phyloP scores from a whole-genome alignment of 2,888 invertebrate genomes.

The Automeris io region DNA sequence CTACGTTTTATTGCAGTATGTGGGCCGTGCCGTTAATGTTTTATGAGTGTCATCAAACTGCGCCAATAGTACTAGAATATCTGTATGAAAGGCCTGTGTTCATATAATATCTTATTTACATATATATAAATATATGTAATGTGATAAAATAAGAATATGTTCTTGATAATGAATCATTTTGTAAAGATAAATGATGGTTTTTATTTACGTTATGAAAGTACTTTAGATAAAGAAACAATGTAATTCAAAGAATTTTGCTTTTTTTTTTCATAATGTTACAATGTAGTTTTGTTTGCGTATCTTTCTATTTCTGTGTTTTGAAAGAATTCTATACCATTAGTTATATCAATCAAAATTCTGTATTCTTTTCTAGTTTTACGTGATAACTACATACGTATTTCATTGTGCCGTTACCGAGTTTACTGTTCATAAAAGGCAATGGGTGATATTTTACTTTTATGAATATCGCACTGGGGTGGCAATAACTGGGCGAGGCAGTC shows the following conservation, averaged over 20 bases:
- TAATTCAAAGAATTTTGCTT: no score
- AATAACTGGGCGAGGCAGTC: slow-evolving; percentile 33
- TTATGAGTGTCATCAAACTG: slow-evolving; percentile 28
- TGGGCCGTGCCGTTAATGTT: slow-evolving; percentile 19
- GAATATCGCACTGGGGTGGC: slow-evolving; percentile 24
- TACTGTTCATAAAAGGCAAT: slow-evolving; percentile 17
- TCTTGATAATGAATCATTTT: no score
- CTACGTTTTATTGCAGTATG: slow-evolving; percentile 22
- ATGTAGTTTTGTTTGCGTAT: no score
- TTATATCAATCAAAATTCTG: no score
- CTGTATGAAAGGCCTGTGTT: background rate
- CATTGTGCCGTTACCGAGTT: slow-evolving; percentile 5
- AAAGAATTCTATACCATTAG: no score
- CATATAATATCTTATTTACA: background rate
- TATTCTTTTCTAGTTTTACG: slow-evolving; percentile 12
- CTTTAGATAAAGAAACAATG: no score
- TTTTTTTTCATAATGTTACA: no score
- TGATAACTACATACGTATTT: slow-evolving; percentile 1
- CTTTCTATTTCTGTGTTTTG: no score
- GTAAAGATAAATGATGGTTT: no score
- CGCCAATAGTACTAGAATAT: background rate
- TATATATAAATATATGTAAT: background rate
- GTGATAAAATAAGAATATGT: no score
- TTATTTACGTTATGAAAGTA: no score
- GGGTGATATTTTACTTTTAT: slow-evolving; percentile 28